Evolutionary conservation across 2,113 vertebrate species (phyloP).

Genomic region (Ursus arctos): DNA sequence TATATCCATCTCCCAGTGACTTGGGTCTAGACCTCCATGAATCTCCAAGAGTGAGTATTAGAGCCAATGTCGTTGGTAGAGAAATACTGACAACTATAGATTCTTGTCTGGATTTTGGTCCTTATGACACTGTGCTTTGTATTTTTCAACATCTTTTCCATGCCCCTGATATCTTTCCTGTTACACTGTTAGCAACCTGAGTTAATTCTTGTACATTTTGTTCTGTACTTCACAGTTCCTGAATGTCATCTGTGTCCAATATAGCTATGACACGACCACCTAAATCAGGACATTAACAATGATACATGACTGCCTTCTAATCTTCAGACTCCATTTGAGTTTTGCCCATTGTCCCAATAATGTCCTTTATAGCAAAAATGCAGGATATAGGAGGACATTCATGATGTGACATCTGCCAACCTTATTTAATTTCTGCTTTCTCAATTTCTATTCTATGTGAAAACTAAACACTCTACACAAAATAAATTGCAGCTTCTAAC

Average conservation of each 20-base stretch:
- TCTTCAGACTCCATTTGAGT: neutral
- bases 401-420: neutral
- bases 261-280: neutral
- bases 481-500: slow-evolving; percentile 46
- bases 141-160: neutral
- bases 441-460: slow-evolving; percentile 38
- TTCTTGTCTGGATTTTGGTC: neutral
- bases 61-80: neutral
- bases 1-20: neutral
- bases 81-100: neutral
- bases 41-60: neutral
- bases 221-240: neutral
- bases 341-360: slow-evolving; percentile 13
- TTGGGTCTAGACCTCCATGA: neutral
- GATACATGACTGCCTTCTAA: neutral
- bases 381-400: neutral
- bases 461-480: slow-evolving; percentile 56
- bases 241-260: neutral
- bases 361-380: neutral
- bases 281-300: neutral
- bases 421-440: slow-evolving; percentile 1
- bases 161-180: neutral
- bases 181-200: neutral
- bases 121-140: neutral
- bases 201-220: neutral